A percentile compares a stretch with the other conserved stretches of the same genome.
These are phyloP conservation scores for Abrostola tripartita DNA, from an alignment of 2,888 invertebrate genomes.

Conservation along the genomic window DNA sequence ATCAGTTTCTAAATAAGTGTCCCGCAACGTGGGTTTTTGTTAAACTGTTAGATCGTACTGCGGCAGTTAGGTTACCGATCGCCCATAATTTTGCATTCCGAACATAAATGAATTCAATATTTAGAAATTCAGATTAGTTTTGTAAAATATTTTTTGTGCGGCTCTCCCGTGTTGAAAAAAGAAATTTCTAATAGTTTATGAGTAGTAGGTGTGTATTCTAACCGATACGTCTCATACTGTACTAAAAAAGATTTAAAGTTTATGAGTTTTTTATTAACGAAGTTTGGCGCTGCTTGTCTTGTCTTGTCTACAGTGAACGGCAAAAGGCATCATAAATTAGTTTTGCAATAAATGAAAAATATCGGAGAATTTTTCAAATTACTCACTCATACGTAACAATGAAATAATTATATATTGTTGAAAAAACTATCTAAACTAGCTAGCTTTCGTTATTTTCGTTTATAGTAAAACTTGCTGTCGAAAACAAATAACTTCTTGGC, in stretches of 20 bases:
- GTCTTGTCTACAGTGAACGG: not conserved
- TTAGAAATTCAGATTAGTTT: constrained; percentile 39
- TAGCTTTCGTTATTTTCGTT: too few species aligned
- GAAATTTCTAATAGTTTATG: not conserved
- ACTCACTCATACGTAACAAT: not conserved
- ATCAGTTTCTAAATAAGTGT: constrained; percentile 83
- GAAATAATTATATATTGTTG: too few species aligned
- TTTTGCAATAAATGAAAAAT: constrained; percentile 9
- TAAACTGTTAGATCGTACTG: constrained; percentile 55
- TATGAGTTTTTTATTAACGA: not conserved
- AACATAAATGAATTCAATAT: constrained; percentile 38
- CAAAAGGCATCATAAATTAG: not conserved
- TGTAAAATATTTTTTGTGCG: constrained; percentile 30
- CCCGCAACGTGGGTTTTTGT: constrained; percentile 75
- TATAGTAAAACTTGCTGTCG: too few species aligned
- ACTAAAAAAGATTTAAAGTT: not conserved
- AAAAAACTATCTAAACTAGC: too few species aligned
- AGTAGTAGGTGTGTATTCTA: not conserved
- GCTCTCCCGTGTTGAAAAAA: not conserved
- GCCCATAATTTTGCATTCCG: constrained; percentile 41
- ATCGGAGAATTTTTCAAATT: constrained; percentile 9
- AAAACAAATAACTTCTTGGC: too few species aligned
- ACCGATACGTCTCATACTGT: not conserved
- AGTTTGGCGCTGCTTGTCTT: not conserved
- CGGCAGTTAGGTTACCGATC: constrained; percentile 42